phyloP scores from a whole-genome alignment of 2,888 invertebrate species.

The Machimus rusticus region DNA sequence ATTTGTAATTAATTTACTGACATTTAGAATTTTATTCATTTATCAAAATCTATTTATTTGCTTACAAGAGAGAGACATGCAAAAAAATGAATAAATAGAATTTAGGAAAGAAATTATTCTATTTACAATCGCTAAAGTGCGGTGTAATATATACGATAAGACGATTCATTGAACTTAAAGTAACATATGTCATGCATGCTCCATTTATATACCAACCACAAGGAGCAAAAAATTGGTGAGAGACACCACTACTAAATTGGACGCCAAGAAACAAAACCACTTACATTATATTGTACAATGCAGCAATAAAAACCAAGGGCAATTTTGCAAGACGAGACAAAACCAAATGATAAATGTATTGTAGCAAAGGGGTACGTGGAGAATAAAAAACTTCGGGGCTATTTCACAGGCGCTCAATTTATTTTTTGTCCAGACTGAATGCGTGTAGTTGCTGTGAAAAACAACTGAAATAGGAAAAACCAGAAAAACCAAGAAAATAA shows the following conservation, averaged over 20 bases:
- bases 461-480: neutral
- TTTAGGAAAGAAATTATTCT: neutral
- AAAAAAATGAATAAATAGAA: neutral
- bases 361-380: neutral
- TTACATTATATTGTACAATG: neutral
- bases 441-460: neutral
- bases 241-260: neutral
- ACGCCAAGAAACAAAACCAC: conserved; percentile 18
- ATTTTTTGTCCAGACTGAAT: neutral
- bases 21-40: too few relatives aligned
- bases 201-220: neutral
- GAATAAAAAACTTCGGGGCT: neutral
- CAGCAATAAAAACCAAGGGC: conserved; percentile 3
- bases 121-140: neutral
- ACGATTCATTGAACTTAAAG: neutral
- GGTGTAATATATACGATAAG: neutral
- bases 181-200: neutral
- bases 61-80: too few relatives aligned
- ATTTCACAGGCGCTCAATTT: conserved; percentile 12
- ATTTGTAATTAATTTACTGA: too few relatives aligned
- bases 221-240: neutral
- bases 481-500: neutral
- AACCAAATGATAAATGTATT: conserved; percentile 33
- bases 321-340: conserved; percentile 19
- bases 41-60: too few relatives aligned